phyloP scores from a whole-genome alignment of 1,140 invertebrate genomes.

The Agraylea sexmaculata region DNA sequence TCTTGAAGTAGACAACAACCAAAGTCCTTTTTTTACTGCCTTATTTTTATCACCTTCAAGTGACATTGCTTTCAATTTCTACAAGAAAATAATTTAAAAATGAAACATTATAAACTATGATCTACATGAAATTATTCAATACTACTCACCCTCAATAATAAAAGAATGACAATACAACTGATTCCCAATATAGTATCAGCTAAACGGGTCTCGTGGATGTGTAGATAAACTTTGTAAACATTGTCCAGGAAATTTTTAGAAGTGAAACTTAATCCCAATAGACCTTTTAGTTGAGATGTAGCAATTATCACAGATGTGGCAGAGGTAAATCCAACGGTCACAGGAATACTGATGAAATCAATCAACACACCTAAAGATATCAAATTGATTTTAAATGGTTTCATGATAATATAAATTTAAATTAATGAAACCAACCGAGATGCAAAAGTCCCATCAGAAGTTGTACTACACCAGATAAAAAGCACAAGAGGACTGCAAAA shows the following conservation, averaged over 20 bases:
- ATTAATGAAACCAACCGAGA: slow-evolving; percentile 48
- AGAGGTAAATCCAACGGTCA: slow-evolving; percentile 87
- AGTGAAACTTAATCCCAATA: slow-evolving; percentile 65
- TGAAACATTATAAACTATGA: background rate
- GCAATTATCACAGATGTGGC: slow-evolving; percentile 89
- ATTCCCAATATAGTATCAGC: slow-evolving; percentile 61
- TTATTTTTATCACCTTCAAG: slow-evolving; percentile 30
- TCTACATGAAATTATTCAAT: background rate
- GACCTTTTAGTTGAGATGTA: slow-evolving; percentile 73
- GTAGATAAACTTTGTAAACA: slow-evolving; percentile 45
- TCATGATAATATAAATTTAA: background rate
- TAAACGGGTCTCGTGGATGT: slow-evolving; percentile 46
- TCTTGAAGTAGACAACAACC: slow-evolving; percentile 64
- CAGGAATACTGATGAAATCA: slow-evolving; percentile 88
- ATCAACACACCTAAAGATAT: slow-evolving; percentile 71
- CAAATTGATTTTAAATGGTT: slow-evolving; percentile 4
- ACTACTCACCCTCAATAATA: slow-evolving; percentile 55
- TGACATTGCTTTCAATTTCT: slow-evolving; percentile 55
- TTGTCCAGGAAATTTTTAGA: slow-evolving; percentile 62
- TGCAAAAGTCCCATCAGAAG: slow-evolving; percentile 71
- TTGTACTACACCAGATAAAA: slow-evolving; percentile 73
- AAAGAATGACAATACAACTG: slow-evolving; percentile 53
- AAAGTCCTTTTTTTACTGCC: slow-evolving; percentile 48
- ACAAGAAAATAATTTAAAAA: slow-evolving; percentile 22
- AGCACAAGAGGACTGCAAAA: slow-evolving; percentile 75